Evolutionary conservation across 1,140 invertebrate genomes (phyloP).

Genomic region (Aphis gossypii): DNA sequence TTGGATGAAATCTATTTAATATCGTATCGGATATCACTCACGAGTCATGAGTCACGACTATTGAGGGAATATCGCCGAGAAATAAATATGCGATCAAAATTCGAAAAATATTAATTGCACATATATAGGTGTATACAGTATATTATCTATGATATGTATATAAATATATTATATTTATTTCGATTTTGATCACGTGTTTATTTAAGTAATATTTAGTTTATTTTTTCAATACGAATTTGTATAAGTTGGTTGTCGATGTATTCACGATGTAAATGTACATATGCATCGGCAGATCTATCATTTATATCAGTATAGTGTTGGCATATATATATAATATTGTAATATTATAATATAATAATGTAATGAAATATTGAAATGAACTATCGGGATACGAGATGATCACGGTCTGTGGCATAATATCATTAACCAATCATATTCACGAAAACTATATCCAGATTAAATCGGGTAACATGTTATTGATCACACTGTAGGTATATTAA

Average conservation of each 20-base stretch:
- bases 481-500: background rate
- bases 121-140: background rate
- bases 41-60: background rate
- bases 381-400: background rate
- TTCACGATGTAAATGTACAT: background rate
- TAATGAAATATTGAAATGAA: slow-evolving; percentile 4
- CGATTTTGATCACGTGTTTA: background rate
- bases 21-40: background rate
- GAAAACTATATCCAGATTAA: background rate
- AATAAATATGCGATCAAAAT: background rate
- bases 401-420: background rate
- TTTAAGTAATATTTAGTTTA: background rate
- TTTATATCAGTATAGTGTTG: background rate
- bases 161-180: background rate
- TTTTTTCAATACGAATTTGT: background rate
- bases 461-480: slow-evolving; percentile 34
- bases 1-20: background rate
- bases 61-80: background rate
- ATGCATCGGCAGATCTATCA: background rate
- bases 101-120: background rate
- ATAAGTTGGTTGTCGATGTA: too few relatives aligned
- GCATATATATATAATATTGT: background rate
- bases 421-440: slow-evolving; percentile 21
- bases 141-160: background rate
- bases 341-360: background rate